These are phyloP conservation scores for Xylophagus ater DNA, from an alignment of 2,888 invertebrate species.

Conservation along the genomic window DNA sequence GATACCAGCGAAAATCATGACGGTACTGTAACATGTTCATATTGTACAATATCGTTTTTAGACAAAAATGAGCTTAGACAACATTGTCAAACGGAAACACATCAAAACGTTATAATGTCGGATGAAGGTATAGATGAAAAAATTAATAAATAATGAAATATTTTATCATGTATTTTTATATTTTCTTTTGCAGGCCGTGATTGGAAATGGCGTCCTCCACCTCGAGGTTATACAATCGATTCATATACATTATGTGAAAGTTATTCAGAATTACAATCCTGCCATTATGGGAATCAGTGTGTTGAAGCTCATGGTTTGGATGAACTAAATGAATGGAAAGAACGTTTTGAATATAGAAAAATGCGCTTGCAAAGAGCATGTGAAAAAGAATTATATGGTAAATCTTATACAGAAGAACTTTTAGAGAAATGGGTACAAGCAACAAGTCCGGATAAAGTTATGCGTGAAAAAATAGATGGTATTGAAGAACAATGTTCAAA, in stretches of 20 bases:
- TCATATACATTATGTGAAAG: conserved; percentile 53
- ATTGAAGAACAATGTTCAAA: conserved; percentile 48
- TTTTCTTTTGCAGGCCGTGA: conserved; percentile 40
- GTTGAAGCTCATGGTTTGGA: conserved; percentile 61
- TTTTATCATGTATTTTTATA: background rate
- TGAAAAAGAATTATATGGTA: conserved; percentile 56
- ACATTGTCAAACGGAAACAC: conserved; percentile 51
- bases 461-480: conserved; percentile 49
- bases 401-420: conserved; percentile 48
- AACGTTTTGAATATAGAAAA: conserved; percentile 54
- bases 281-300: conserved; percentile 59
- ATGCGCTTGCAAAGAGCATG: conserved; percentile 52
- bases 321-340: conserved; percentile 63
- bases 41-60: conserved; percentile 46
- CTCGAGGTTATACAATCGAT: conserved; percentile 53
- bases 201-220: conserved; percentile 58
- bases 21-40: conserved; percentile 41
- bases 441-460: conserved; percentile 49
- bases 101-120: conserved; percentile 55
- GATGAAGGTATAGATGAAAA: conserved; percentile 43
- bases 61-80: conserved; percentile 44
- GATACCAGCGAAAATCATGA: conserved; percentile 19
- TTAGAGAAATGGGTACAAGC: conserved; percentile 53
- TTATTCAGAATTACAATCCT: conserved; percentile 45
- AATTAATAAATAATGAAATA: background rate